phyloP scores from a whole-genome alignment of 2,113 vertebrate species.

The Octodon degus region DNA sequence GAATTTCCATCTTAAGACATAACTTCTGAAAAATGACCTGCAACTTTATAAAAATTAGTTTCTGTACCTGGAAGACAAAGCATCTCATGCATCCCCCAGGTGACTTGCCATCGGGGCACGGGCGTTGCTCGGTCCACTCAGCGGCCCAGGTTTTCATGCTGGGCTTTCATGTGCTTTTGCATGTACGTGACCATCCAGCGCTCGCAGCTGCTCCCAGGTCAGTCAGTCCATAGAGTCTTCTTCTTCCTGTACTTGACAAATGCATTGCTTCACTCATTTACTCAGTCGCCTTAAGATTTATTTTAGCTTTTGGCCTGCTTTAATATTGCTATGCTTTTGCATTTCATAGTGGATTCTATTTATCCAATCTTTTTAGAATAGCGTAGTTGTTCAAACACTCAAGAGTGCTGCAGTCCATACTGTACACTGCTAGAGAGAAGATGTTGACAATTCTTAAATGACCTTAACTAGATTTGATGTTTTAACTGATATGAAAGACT shows the following conservation, averaged over 20 bases:
- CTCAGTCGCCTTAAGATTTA: background rate
- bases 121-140: background rate
- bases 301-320: background rate
- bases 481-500: background rate
- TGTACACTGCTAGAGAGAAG: background rate
- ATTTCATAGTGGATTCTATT: background rate
- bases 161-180: background rate
- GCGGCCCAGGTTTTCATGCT: background rate
- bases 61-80: background rate
- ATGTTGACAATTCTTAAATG: background rate
- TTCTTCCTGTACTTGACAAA: conserved; percentile 7
- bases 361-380: background rate
- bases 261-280: background rate
- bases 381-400: background rate
- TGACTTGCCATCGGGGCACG: background rate
- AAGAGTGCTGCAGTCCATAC: background rate
- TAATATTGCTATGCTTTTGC: background rate
- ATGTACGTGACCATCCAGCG: background rate
- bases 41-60: background rate
- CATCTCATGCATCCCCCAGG: background rate
- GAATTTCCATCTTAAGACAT: background rate
- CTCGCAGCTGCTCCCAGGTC: background rate
- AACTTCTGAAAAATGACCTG: background rate
- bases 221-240: background rate
- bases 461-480: background rate